phyloP scores from a whole-genome alignment of 35 echinoderm and acorn worm species.

The Chiridota heheva region DNA sequence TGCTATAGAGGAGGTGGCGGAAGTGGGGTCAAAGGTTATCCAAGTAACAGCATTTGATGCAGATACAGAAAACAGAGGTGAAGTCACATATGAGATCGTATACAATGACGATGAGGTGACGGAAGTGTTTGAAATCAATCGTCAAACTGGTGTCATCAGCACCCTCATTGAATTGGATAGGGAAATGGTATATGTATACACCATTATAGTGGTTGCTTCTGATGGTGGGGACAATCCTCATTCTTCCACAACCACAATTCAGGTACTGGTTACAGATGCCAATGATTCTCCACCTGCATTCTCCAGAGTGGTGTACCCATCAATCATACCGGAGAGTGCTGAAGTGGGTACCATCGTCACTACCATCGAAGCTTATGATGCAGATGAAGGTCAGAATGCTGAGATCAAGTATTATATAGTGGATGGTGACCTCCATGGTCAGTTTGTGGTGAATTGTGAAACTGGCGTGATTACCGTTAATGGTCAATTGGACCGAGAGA shows the following conservation, averaged over 20 bases:
- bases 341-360: slow-evolving; percentile 46
- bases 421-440: slow-evolving; percentile 60
- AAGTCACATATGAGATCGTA: slow-evolving; percentile 67
- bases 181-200: slow-evolving; percentile 63
- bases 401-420: slow-evolving; percentile 80
- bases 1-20: slow-evolving; percentile 65
- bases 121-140: slow-evolving; percentile 69
- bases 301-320: slow-evolving; percentile 35
- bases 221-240: slow-evolving; percentile 35
- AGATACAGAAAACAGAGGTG: slow-evolving; percentile 47
- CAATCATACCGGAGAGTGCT: slow-evolving; percentile 51
- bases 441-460: slow-evolving; percentile 74
- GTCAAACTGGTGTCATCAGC: slow-evolving; percentile 57
- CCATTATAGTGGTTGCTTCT: slow-evolving; percentile 52
- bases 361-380: slow-evolving; percentile 57
- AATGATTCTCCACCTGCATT: slow-evolving; percentile 92
- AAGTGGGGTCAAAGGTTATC: slow-evolving; percentile 56
- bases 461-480: slow-evolving; percentile 68
- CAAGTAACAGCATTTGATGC: slow-evolving; percentile 75
- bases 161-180: slow-evolving; percentile 62
- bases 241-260: slow-evolving; percentile 52
- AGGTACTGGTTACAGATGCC: slow-evolving; percentile 71
- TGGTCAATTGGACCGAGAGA: slow-evolving; percentile 67
- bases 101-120: slow-evolving; percentile 47
- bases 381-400: slow-evolving; percentile 68